phyloP scores from a whole-genome alignment of 2,888 invertebrate genomes.

The Hemistola chrysoprasaria region DNA sequence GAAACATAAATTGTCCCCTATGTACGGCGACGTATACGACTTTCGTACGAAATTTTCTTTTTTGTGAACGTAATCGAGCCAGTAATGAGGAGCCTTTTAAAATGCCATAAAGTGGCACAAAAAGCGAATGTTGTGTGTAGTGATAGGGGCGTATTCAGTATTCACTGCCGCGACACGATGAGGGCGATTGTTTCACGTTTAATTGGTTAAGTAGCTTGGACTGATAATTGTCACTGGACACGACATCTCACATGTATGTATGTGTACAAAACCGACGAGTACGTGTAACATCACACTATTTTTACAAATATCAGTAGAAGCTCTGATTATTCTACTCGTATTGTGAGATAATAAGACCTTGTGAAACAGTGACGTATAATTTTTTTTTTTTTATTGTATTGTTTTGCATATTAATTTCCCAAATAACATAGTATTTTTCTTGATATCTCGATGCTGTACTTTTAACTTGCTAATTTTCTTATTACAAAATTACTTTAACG shows the following conservation, averaged over 20 bases:
- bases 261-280: not conserved
- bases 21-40: constrained; percentile 49
- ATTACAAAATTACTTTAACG: too few species aligned
- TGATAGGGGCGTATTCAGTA: constrained; percentile 81
- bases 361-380: too few species aligned
- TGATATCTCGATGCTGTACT: too few species aligned
- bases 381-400: too few species aligned
- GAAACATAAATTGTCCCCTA: constrained; percentile 76
- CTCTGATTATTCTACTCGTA: too few species aligned
- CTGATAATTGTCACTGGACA: constrained; percentile 74
- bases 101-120: constrained; percentile 74
- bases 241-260: constrained; percentile 44
- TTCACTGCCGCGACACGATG: constrained; percentile 66
- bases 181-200: constrained; percentile 77
- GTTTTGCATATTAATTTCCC: too few species aligned
- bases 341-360: too few species aligned
- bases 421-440: too few species aligned
- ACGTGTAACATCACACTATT: too few species aligned
- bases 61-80: constrained; percentile 62
- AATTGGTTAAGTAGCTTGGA: constrained; percentile 77
- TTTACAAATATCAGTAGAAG: too few species aligned
- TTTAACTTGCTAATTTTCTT: too few species aligned
- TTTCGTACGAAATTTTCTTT: constrained; percentile 57
- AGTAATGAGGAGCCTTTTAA: constrained; percentile 74
- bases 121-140: constrained; percentile 53